These are phyloP conservation scores for Ephestia elutella DNA, from an alignment of 1,140 invertebrate genomes.

Conservation along the genomic window DNA sequence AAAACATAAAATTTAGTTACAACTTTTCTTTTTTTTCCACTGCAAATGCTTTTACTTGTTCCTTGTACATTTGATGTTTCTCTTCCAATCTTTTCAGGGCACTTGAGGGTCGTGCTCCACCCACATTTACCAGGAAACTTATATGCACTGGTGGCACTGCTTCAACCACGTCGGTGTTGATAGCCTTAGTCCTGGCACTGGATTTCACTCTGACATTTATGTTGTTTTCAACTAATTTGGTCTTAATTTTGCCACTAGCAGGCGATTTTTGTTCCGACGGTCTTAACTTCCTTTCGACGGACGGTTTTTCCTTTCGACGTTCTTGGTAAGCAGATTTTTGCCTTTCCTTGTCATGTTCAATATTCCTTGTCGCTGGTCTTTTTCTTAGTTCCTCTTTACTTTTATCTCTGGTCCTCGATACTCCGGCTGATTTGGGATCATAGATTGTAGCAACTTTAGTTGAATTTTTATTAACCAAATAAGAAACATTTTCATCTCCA, in stretches of 20 bases:
- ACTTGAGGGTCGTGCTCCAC: conserved; percentile 41
- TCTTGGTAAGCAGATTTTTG: neutral
- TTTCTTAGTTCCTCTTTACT: conserved; percentile 3
- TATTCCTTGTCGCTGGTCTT: conserved; percentile 9
- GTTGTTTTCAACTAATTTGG: conserved; percentile 6
- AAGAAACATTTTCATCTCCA: conserved; percentile 33
- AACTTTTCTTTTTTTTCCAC: conserved; percentile 21
- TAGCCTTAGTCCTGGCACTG: conserved; percentile 22
- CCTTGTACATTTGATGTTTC: conserved; percentile 59
- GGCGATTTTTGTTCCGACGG: neutral
- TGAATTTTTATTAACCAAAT: conserved; percentile 47
- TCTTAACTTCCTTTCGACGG: neutral
- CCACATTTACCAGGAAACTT: conserved; percentile 52
- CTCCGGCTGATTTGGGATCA: conserved; percentile 33
- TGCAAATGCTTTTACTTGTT: conserved; percentile 50
- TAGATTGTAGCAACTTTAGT: conserved; percentile 27
- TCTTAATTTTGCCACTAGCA: conserved; percentile 14
- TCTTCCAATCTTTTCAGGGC: conserved; percentile 49
- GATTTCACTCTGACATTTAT: conserved; percentile 22
- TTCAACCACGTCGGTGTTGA: conserved; percentile 19
- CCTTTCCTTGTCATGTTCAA: conserved; percentile 2
- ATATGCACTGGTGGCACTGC: conserved; percentile 42
- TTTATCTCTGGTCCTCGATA: conserved; percentile 22
- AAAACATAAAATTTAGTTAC: conserved; percentile 4
- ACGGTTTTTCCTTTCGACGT: neutral